Evolutionary conservation across 1,140 invertebrate genomes (phyloP), one percentile per base, ranked within the genome.

Genomic region (Popillia japonica): DNA sequence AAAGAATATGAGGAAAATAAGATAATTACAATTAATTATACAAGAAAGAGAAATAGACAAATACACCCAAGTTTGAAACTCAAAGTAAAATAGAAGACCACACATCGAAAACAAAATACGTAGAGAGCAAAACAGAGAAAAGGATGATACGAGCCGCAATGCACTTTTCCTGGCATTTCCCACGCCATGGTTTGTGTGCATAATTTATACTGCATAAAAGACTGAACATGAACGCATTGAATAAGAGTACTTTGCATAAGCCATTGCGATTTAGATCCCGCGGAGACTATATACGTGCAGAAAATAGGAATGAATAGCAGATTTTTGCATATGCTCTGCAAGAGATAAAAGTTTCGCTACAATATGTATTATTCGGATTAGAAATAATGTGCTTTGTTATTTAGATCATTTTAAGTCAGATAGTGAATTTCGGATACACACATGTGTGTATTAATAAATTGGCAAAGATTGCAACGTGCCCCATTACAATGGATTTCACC

Each of bases 201-300:
- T 23, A 68, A 27, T 68, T 68, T 68, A 68, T 22, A 27, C 8
- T 68, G 61, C 61, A 68, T 34, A 68, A 68, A 10, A 68, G 61
- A 68, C 61, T 68, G 61, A 10, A 20, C 6, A 68, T 34, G 27
- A 6, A 68, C 22, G 61, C 61, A 68, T 68, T 68, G 61, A 68
- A 68, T 68, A 68, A 68, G 61, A 34, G 61, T 34, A 34, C 61
- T 68, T 68, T 68, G 61, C 61, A 68, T 68, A 68, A 68, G 20
- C 61, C 61, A 68, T 22, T 27, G 61, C 61, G 61, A 23, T 68
- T 68, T 22, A 68, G 22, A 68, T 68, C 61, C 61, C 61, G 8
- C 27, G 1, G 22, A 68, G 27, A 11, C 61, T 68, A 22, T 68
- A 20, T 68, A 68, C 61, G 61, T 68, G 61, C 61, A 20, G 22